phyloP scores from a whole-genome alignment of 2,888 invertebrate species.

The Eupithecia exiguata region DNA sequence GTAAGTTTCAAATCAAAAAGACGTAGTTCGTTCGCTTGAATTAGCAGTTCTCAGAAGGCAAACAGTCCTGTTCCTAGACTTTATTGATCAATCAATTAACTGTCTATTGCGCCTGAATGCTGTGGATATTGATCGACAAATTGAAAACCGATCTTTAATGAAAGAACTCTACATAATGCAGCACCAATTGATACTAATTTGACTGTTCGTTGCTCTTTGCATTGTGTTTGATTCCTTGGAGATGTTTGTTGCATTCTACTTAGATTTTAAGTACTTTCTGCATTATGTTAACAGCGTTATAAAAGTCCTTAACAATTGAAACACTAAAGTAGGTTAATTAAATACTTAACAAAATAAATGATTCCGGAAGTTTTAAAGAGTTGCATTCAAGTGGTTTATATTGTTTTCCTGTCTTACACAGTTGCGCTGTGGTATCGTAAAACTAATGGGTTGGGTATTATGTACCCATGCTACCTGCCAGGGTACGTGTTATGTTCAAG shows the following conservation, averaged over 20 bases:
- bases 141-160: not conserved
- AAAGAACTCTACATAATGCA: not conserved
- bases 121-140: constrained; percentile 3
- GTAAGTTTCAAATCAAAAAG: not conserved
- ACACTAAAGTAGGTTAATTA: constrained; percentile 21
- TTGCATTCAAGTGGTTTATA: constrained; percentile 42
- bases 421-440: constrained; percentile 46
- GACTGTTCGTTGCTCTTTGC: not conserved
- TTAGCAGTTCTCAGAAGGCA: not conserved
- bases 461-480: constrained; percentile 40
- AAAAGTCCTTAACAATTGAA: constrained; percentile 5
- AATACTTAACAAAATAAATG: constrained; percentile 28
- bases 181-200: not conserved
- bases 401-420: constrained; percentile 46
- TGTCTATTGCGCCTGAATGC: not conserved
- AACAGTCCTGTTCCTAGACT: not conserved
- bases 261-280: constrained; percentile 2
- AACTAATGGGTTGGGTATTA: constrained; percentile 45
- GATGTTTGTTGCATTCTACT: constrained; percentile 1
- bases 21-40: constrained; percentile 6
- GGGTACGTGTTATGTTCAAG: constrained; percentile 33
- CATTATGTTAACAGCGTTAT: not conserved
- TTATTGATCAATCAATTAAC: constrained; percentile 1
- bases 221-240: not conserved
- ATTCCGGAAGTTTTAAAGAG: constrained; percentile 34